phyloP scores from a whole-genome alignment of 2,113 vertebrate species.

The Ifrita kowaldi region DNA sequence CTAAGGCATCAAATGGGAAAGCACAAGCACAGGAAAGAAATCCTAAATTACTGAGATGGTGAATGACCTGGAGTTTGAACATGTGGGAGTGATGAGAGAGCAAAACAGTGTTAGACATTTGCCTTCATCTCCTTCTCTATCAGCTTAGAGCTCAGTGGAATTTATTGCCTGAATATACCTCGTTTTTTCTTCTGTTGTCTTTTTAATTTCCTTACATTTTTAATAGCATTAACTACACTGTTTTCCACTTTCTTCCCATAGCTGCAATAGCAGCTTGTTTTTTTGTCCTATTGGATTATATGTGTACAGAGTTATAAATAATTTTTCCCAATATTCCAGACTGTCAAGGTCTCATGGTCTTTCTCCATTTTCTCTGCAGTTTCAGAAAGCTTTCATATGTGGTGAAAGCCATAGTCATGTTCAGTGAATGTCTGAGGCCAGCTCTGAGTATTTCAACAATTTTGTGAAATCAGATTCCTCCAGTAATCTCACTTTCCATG shows the following conservation, averaged over 20 bases:
- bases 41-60: background rate
- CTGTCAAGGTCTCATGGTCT: background rate
- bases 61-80: background rate
- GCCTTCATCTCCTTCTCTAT: background rate
- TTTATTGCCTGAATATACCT: background rate
- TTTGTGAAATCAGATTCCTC: background rate
- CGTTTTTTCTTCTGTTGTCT: background rate
- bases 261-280: background rate
- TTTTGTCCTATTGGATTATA: background rate
- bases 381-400: background rate
- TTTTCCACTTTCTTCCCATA: background rate
- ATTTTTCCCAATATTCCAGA: background rate
- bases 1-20: background rate
- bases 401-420: background rate
- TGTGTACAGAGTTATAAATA: background rate
- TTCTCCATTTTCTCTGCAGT: background rate
- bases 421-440: background rate
- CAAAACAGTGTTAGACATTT: background rate
- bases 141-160: background rate
- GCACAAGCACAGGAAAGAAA: background rate
- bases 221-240: background rate
- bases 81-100: background rate
- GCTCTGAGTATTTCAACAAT: background rate
- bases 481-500: background rate
- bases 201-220: background rate